phyloP scores from a whole-genome alignment of 1,140 invertebrate genomes.

The Hyphantria cunea region DNA sequence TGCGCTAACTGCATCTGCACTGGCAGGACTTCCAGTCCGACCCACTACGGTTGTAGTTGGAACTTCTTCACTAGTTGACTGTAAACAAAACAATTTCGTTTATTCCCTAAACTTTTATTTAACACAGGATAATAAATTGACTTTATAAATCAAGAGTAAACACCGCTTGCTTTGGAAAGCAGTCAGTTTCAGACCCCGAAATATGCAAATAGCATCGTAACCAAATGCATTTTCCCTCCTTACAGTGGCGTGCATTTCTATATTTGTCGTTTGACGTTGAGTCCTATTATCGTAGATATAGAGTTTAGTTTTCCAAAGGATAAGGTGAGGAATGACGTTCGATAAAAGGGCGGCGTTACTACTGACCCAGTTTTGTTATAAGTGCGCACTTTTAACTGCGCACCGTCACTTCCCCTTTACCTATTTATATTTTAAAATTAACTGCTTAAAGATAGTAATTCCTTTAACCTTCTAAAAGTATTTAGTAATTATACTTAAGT shows the following conservation, averaged over 20 bases:
- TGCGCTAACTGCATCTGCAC: constrained; percentile 40
- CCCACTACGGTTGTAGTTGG: constrained; percentile 65
- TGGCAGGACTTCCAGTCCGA: constrained; percentile 55
- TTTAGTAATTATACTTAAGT: neutral
- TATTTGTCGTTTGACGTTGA: constrained; percentile 44
- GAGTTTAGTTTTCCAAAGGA: constrained; percentile 61
- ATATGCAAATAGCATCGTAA: constrained; percentile 46
- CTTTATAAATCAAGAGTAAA: neutral
- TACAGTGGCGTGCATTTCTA: constrained; percentile 45
- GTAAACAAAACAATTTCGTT: constrained; percentile 33
- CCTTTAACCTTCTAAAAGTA: neutral
- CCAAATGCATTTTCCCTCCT: constrained; percentile 63
- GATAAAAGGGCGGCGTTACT: constrained; percentile 78
- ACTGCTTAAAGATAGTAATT: too few species aligned
- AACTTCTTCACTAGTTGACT: constrained; percentile 74
- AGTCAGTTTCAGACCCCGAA: constrained; percentile 45
- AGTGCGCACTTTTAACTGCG: constrained; percentile 77
- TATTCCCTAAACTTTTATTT: neutral
- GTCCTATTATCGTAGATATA: constrained; percentile 52
- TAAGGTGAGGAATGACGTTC: constrained; percentile 55
- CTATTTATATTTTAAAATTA: constrained; percentile 67
- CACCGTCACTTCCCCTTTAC: constrained; percentile 67
- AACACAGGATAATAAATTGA: neutral
- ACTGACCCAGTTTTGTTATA: constrained; percentile 77
- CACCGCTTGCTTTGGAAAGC: neutral